Evolutionary conservation across 2,113 vertebrate species (phyloP).

Genomic region (Pomatorhinus ruficollis): DNA sequence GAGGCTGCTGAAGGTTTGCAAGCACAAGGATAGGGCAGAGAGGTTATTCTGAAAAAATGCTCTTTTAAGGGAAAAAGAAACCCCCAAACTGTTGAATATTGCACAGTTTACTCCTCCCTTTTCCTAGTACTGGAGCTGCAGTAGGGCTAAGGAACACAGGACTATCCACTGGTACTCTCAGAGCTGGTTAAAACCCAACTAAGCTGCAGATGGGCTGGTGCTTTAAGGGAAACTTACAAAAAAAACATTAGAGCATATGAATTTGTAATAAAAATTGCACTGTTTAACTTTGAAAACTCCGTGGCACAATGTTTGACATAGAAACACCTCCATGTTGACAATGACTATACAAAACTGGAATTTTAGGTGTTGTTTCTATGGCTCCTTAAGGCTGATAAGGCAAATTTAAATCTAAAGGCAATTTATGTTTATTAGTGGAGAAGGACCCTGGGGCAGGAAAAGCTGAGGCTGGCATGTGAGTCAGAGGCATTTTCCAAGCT

Average conservation of each 20-base stretch:
- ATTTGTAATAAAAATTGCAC: not conserved
- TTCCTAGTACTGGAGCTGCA: not conserved
- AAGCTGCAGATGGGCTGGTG: not conserved
- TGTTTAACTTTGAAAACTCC: not conserved
- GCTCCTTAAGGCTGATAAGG: not conserved
- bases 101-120: not conserved
- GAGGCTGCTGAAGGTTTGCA: not conserved
- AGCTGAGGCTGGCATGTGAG: not conserved
- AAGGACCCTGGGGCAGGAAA: not conserved
- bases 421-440: not conserved
- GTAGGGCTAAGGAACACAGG: not conserved
- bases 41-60: not conserved
- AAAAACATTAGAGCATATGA: rapidly evolving
- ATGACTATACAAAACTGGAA: not conserved
- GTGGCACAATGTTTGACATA: too few relatives aligned
- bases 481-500: not conserved
- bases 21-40: not conserved
- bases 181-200: not conserved
- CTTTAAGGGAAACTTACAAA: not conserved
- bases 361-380: rapidly evolving
- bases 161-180: not conserved
- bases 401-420: not conserved
- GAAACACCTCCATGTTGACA: not conserved
- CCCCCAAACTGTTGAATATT: not conserved
- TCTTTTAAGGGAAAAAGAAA: not conserved